Base-by-base conservation (phyloP, 1,140 invertebrate species). In the Macrostomum lignano region DNA sequence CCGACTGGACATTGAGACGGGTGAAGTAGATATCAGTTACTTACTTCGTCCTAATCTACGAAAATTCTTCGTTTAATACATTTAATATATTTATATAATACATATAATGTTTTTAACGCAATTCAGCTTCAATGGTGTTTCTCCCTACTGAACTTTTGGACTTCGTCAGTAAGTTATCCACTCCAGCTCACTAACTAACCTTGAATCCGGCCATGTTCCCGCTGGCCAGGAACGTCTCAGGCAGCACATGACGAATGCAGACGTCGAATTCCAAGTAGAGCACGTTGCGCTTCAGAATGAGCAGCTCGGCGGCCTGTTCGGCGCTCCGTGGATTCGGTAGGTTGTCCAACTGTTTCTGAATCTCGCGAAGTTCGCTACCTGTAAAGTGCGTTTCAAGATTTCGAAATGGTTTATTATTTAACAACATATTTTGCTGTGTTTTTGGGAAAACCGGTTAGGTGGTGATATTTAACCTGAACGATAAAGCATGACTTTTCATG, bases 211-310 rank as follows among this genome's bases (percentile, higher is more conserved):
- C 42, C 24, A 43, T 38, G 36, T 56, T 56, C 17, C 47, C 46
- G 1, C 46, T 46, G 1, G 47, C 42, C 9, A 56, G 37, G 38
- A 56, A 56, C 7, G 48, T 53, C 31, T 56, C 49, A 2, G 44
- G 38, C 46, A 56, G 49, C 26, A 41, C 46, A 37, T 49, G 44
- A 32, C 52, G 24, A n/a, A 58, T 46, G n/a, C 51, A 46, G 17
- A 43, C 47, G 30, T 58, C 53, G 39, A 52, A 49, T 37, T 53
- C 46, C 11, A 56, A 43, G 33, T 52, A 53, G 44, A 54, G 51
- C 21, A 55, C 47, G 22, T 54, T 46, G 7, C 51, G 42, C 14
- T 49, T 36, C 6, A 51, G 33, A n/a, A 35, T 36, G 24, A 58
- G 42, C 29, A 56, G 44, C 17, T 50, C 43, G 29, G 41, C 45